These are phyloP conservation scores for Meiosimyza platycephala DNA, from an alignment of 2,888 invertebrate species.

Conservation along the genomic window DNA sequence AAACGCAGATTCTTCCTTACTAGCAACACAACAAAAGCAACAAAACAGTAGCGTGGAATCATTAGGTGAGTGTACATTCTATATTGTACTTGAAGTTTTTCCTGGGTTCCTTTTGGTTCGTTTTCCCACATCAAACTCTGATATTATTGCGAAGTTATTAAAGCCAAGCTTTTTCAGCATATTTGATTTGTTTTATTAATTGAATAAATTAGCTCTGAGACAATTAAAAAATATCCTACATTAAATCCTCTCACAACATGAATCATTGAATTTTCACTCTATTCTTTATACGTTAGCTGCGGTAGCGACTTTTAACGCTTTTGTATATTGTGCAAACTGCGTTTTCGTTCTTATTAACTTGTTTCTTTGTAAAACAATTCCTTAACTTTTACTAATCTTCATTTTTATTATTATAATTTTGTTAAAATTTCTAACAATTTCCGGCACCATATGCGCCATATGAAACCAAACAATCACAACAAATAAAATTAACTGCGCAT, in stretches of 20 bases:
- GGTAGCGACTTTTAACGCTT: not conserved
- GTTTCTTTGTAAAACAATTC: not conserved
- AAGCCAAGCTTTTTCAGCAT: conserved; percentile 20
- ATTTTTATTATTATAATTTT: conserved; percentile 15
- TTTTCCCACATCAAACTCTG: no score
- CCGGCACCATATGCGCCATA: conserved; percentile 3
- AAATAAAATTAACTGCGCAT: conserved; percentile 28
- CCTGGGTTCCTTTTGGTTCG: no score
- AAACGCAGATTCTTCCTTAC: conserved; percentile 40
- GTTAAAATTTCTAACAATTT: conserved; percentile 22
- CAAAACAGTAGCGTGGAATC: conserved; percentile 65
- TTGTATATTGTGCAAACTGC: conserved; percentile 15
- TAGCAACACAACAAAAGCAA: conserved; percentile 35
- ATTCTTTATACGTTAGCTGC: no score
- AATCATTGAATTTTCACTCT: no score
- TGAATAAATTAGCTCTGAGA: no score
- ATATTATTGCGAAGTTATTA: conserved; percentile 10
- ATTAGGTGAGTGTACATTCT: conserved; percentile 58
- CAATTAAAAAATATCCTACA: no score
- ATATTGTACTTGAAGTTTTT: no score
- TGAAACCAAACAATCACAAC: conserved; percentile 2
- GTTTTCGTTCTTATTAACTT: conserved; percentile 2
- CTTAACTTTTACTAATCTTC: conserved; percentile 20
- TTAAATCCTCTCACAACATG: no score
- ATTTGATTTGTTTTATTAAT: not conserved